phyloP scores from a whole-genome alignment of 2,113 vertebrate species.

The Cyanistes caeruleus region DNA sequence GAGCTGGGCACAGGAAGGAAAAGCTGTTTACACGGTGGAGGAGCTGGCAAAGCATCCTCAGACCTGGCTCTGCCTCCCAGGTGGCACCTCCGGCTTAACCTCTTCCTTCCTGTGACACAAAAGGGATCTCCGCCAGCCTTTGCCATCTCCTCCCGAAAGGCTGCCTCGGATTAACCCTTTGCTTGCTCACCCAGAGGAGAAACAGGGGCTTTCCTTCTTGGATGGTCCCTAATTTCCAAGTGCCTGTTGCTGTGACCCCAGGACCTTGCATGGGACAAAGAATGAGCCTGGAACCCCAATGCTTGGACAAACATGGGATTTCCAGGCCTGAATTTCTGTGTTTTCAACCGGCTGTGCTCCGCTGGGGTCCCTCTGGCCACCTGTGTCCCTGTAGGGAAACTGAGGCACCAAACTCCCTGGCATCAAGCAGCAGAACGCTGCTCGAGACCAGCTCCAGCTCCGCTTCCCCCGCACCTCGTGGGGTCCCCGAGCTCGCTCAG shows the following conservation, averaged over 20 bases:
- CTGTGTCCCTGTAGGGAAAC: neutral
- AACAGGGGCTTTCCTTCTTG: neutral
- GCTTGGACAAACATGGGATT: neutral
- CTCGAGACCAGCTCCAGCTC: neutral
- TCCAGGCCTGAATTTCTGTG: neutral
- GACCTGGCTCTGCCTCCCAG: conserved; percentile 37
- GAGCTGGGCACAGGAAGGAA: conserved; percentile 8
- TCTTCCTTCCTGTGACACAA: neutral
- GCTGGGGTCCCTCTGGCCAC: neutral
- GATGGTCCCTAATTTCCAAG: neutral
- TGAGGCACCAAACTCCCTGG: neutral
- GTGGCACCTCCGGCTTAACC: conserved; percentile 51
- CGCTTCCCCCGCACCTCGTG: neutral
- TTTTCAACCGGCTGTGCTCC: neutral
- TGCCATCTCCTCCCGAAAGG: neutral
- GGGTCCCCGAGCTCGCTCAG: neutral
- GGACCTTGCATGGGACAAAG: neutral
- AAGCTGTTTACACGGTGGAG: conserved; percentile 25
- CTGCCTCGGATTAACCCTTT: neutral
- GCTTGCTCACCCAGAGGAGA: neutral
- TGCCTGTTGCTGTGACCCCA: neutral
- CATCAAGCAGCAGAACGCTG: fast-evolving
- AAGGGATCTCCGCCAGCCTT: neutral
- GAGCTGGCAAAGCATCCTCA: conserved; percentile 41
- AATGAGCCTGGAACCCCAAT: neutral